Evolutionary conservation across 2,888 invertebrate species (phyloP).

Genomic region (Meta bourneti): DNA sequence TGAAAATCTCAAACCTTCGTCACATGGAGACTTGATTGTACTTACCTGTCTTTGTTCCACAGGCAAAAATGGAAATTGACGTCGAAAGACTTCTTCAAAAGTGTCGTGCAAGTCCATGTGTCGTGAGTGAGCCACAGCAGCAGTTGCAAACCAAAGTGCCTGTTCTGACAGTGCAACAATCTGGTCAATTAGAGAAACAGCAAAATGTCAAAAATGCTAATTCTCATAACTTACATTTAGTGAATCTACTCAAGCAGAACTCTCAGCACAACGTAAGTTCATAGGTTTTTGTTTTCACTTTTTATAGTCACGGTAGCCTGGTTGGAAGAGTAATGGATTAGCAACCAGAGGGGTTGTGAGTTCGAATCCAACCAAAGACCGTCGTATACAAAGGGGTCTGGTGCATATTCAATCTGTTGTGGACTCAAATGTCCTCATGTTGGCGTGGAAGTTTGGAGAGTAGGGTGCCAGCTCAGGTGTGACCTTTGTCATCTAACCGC

Average conservation of each 20-base stretch:
- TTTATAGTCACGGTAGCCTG: neutral
- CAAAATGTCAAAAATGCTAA: slow-evolving; percentile 57
- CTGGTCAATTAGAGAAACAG: slow-evolving; percentile 62
- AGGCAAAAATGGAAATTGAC: slow-evolving; percentile 42
- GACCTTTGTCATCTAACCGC: too few species aligned
- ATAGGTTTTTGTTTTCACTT: neutral
- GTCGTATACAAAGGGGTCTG: too few species aligned
- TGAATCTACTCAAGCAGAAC: slow-evolving; percentile 76
- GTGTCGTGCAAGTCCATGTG: slow-evolving; percentile 23
- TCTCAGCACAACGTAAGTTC: slow-evolving; percentile 64
- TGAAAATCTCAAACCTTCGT: too few species aligned
- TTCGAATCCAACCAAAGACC: too few species aligned
- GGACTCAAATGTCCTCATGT: too few species aligned
- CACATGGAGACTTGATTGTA: neutral
- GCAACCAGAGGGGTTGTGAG: too few species aligned
- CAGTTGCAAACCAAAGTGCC: slow-evolving; percentile 23
- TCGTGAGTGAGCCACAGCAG: slow-evolving; percentile 32
- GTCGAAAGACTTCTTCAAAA: slow-evolving; percentile 30
- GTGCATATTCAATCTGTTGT: too few species aligned
- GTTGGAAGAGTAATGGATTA: too few species aligned
- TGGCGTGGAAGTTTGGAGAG: too few species aligned
- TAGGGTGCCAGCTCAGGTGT: too few species aligned
- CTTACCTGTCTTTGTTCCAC: neutral
- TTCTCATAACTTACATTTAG: slow-evolving; percentile 72
- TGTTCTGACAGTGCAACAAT: slow-evolving; percentile 42